Evolutionary conservation across 2,797 vertebrate species (phyloP).

Genomic region (Hylomyscus alleni): DNA sequence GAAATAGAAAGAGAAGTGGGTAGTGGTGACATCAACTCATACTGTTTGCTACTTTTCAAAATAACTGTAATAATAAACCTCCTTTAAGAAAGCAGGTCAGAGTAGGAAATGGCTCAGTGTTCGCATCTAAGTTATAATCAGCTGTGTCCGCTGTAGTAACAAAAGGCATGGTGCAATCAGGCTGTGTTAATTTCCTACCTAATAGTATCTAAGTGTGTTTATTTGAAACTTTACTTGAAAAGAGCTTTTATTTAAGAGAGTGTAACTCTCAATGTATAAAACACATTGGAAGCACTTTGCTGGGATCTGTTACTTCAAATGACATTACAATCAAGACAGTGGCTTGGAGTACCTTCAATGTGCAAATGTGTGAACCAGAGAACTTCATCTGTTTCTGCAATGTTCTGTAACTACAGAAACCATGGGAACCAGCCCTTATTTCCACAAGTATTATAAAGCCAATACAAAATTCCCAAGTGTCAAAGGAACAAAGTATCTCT

Average conservation of each 20-base stretch:
- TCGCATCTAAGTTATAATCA: constrained; percentile 31
- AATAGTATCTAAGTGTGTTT: constrained; percentile 60
- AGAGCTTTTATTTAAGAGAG: neutral
- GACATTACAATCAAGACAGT: constrained; percentile 16
- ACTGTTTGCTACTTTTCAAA: constrained; percentile 51
- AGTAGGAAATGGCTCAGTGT: constrained; percentile 2
- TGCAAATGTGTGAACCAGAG: neutral
- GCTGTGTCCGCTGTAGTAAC: constrained; percentile 9
- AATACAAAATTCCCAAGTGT: constrained; percentile 28
- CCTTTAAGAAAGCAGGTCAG: constrained; percentile 31
- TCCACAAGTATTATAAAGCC: constrained; percentile 43
- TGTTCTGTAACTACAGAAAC: neutral
- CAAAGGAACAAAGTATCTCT: constrained; percentile 56
- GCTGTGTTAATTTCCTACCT: constrained; percentile 43
- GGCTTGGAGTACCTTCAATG: neutral
- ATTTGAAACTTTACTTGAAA: constrained; percentile 54
- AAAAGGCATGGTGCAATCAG: neutral
- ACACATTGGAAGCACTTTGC: neutral
- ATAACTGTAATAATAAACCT: constrained; percentile 44
- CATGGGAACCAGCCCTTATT: constrained; percentile 19
- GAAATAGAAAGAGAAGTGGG: neutral
- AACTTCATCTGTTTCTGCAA: neutral
- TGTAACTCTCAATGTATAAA: constrained; percentile 10
- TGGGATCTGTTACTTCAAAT: neutral
- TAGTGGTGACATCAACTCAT: neutral